Conservation (phyloP, 2,888 invertebrate genomes). For the Dynastes maya region DNA sequence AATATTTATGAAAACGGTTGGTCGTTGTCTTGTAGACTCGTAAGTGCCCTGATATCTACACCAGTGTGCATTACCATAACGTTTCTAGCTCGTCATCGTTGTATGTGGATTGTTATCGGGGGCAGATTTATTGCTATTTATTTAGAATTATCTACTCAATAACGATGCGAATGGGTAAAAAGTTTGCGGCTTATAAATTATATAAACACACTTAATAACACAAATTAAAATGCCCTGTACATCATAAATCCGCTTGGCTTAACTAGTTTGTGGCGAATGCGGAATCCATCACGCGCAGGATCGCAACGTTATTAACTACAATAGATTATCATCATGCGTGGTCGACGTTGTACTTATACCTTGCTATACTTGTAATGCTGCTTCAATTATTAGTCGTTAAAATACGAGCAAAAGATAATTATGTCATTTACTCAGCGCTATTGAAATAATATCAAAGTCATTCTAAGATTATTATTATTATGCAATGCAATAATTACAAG, state of each 20-base stretch:
- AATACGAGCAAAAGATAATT: slow-evolving; percentile 25
- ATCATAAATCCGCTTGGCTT: slow-evolving; percentile 23
- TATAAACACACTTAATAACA: slow-evolving; percentile 45
- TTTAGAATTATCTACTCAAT: slow-evolving; percentile 33
- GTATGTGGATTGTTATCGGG: slow-evolving; percentile 24
- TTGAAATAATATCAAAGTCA: slow-evolving; percentile 24
- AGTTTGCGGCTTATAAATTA: slow-evolving; percentile 38
- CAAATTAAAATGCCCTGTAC: slow-evolving; percentile 38
- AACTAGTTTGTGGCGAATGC: slow-evolving; percentile 27
- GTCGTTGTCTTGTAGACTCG: not conserved
- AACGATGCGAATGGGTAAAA: slow-evolving; percentile 19
- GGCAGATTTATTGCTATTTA: slow-evolving; percentile 32
- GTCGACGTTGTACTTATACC: slow-evolving; percentile 14
- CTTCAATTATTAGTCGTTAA: slow-evolving; percentile 34
- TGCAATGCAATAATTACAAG: not conserved
- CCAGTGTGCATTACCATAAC: slow-evolving; percentile 1
- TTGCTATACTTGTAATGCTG: slow-evolving; percentile 18
- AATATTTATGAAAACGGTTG: not conserved
- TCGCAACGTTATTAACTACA: slow-evolving; percentile 26
- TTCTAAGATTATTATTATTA: slow-evolving; percentile 8
- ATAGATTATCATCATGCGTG: slow-evolving; percentile 36
- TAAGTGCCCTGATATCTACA: not conserved
- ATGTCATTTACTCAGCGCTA: not conserved
- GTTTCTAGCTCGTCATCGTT: slow-evolving; percentile 15
- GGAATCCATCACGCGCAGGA: slow-evolving; percentile 23